phyloP scores from a whole-genome alignment of 1,140 invertebrate genomes.

The Calliopsis andreniformis region DNA sequence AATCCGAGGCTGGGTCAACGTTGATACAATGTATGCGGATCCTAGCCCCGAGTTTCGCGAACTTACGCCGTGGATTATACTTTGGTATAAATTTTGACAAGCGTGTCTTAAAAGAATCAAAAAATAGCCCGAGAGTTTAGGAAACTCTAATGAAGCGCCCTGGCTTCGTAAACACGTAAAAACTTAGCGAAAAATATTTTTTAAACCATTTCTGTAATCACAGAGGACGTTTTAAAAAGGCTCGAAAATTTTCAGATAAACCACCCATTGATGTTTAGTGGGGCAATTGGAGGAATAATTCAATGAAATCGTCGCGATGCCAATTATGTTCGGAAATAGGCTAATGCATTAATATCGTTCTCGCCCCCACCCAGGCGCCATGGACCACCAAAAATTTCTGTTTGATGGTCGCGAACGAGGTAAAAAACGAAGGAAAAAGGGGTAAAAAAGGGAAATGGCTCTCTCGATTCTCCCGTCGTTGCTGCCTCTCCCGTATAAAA shows the following conservation, averaged over 20 bases:
- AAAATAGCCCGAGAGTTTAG: not conserved
- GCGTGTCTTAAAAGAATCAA: not conserved
- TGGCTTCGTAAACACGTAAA: no score
- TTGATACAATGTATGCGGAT: not conserved
- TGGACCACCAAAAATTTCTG: slow-evolving; percentile 22
- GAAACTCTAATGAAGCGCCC: not conserved
- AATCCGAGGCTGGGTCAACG: not conserved
- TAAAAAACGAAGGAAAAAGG: no score
- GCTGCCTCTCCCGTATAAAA: slow-evolving; percentile 23
- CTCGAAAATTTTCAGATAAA: no score
- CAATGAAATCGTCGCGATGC: not conserved
- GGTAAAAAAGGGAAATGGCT: not conserved
- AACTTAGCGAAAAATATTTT: no score
- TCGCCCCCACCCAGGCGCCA: not conserved
- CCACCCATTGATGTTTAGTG: not conserved
- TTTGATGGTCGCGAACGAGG: slow-evolving; percentile 13
- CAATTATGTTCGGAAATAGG: slow-evolving; percentile 23
- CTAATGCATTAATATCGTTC: slow-evolving; percentile 22
- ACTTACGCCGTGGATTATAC: slow-evolving; percentile 8
- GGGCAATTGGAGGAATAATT: slow-evolving; percentile 13
- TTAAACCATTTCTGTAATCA: no score
- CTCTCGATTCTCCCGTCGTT: not conserved
- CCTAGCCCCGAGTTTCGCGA: not conserved
- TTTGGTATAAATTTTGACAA: not conserved
- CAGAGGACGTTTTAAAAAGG: no score